A percentile compares a stretch with the other conserved stretches of the same genome.
phyloP scores from a whole-genome alignment of 2,888 invertebrate genomes.

The Notodonta ziczac region DNA sequence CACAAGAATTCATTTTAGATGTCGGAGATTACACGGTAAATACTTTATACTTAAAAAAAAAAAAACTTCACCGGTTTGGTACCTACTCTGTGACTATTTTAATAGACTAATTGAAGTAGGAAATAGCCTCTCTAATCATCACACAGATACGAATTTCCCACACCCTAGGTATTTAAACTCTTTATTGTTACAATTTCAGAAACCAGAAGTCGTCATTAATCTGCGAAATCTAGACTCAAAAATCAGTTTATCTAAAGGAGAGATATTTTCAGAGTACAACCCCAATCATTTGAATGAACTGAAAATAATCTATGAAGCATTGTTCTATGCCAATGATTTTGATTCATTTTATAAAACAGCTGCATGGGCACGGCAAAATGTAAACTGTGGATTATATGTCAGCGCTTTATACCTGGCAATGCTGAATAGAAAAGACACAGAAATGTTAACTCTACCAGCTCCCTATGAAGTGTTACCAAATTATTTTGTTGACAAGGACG shows the following conservation, averaged over 20 bases:
- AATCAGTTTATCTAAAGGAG: conserved; percentile 62
- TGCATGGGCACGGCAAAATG: conserved; percentile 84
- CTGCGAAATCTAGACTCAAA: conserved; percentile 56
- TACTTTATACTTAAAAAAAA: too few species aligned
- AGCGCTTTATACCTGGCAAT: conserved; percentile 85
- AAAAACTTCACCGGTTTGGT: neutral
- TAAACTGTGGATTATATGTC: conserved; percentile 87
- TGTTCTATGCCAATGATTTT: conserved; percentile 84
- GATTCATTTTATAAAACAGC: conserved; percentile 84
- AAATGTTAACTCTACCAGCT: conserved; percentile 85
- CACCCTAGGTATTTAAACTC: too few species aligned
- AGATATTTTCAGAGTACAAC: conserved; percentile 73
- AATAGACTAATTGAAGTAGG: neutral
- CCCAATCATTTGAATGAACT: conserved; percentile 61
- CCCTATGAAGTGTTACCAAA: conserved; percentile 88
- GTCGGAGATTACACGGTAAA: conserved; percentile 64
- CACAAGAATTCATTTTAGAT: conserved; percentile 61
- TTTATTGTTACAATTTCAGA: conserved; percentile 55
- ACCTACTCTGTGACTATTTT: neutral
- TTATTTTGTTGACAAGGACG: conserved; percentile 86
- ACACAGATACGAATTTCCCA: neutral
- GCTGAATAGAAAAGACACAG: conserved; percentile 84
- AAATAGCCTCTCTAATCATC: neutral
- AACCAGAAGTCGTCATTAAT: conserved; percentile 55
- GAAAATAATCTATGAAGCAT: conserved; percentile 71